Evolutionary conservation across 2,113 vertebrate species (phyloP).

Genomic region (Ovis canadensis): DNA sequence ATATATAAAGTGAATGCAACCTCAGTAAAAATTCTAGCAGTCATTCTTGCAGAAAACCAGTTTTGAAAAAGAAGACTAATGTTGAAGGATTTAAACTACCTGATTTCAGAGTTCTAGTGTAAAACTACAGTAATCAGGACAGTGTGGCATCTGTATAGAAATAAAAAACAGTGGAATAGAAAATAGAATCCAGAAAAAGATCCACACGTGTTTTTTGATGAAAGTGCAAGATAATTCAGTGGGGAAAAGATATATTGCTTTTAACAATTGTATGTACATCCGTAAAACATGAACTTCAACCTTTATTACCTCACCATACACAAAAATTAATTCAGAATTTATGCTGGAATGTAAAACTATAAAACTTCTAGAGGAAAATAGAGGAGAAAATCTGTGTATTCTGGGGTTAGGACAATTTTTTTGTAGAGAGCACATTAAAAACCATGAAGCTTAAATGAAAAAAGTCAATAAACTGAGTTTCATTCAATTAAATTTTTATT

Average conservation of each 20-base stretch:
- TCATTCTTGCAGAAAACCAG: not conserved
- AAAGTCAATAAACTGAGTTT: not conserved
- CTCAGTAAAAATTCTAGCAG: not conserved
- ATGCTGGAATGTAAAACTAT: not conserved
- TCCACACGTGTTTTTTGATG: not conserved
- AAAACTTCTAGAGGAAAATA: not conserved
- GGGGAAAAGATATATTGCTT: not conserved
- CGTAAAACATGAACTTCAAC: not conserved
- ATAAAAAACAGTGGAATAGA: not conserved
- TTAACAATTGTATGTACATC: not conserved
- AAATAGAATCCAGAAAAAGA: not conserved
- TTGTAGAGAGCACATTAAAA: not conserved
- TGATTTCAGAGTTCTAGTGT: not conserved
- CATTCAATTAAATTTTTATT: not conserved
- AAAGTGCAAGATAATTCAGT: not conserved
- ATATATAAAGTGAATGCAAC: not conserved
- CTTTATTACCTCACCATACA: not conserved
- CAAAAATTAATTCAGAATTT: not conserved
- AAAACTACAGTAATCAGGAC: not conserved
- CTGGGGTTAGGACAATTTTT: not conserved
- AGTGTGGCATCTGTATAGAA: not conserved
- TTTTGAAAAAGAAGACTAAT: not conserved
- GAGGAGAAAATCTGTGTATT: not conserved
- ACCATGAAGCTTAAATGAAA: not conserved
- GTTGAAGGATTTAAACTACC: not conserved